These are phyloP conservation scores for Chrysocyon brachyurus DNA, from an alignment of 2,797 vertebrate species.

Conservation along the genomic window DNA sequence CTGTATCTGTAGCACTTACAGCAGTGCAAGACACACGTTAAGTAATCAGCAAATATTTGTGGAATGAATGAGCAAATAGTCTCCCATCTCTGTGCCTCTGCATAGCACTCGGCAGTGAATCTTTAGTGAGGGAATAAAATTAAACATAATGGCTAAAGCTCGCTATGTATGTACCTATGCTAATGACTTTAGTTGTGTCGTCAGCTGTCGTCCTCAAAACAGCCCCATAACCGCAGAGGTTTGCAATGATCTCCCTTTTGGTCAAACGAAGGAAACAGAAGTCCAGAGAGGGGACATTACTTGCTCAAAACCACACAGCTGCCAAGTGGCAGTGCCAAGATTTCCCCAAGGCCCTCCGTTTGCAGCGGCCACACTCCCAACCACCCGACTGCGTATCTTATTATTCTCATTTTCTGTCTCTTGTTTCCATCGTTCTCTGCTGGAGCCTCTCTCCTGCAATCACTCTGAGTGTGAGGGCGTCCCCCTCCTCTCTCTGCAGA, in stretches of 20 bases:
- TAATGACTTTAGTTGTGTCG: not conserved
- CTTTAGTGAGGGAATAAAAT: not conserved
- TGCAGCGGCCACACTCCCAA: not conserved
- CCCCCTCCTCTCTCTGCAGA: no score
- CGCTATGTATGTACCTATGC: no score
- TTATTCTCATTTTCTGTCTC: not conserved
- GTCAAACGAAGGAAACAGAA: not conserved
- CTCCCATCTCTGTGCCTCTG: not conserved
- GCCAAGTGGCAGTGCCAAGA: not conserved
- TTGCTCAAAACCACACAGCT: not conserved
- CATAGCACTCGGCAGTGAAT: not conserved
- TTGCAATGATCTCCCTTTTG: not conserved
- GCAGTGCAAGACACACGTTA: not conserved
- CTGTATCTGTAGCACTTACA: not conserved
- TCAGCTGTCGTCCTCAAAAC: not conserved
- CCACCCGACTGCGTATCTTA: accelerated
- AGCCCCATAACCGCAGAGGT: not conserved
- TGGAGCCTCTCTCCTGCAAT: no score
- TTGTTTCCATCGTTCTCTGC: no score
- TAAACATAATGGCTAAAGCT: not conserved
- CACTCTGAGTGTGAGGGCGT: no score
- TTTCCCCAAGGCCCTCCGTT: not conserved
- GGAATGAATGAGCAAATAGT: not conserved
- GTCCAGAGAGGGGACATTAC: not conserved
- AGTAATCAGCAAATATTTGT: not conserved